A percentile compares a stretch with the other conserved stretches of the same genome.
Conservation (phyloP, 2,888 invertebrate genomes). For the Adelphocoris suturalis region DNA sequence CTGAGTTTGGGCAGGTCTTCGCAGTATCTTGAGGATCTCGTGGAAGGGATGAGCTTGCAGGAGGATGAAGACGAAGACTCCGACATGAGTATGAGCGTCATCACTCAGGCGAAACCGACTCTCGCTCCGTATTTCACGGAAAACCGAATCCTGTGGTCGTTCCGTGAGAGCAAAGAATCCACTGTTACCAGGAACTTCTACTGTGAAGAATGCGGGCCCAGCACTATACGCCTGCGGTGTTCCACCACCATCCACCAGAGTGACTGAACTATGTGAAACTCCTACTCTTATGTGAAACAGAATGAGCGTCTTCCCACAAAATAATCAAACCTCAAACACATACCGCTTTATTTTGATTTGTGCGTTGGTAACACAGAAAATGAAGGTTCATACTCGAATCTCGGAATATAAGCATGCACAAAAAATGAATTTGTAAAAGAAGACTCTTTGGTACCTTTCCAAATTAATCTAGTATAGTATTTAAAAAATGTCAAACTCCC, state of each 20-base stretch:
- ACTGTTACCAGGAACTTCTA: neutral
- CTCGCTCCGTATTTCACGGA: neutral
- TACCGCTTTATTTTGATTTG: too few relatives aligned
- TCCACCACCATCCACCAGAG: neutral
- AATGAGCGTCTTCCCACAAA: neutral
- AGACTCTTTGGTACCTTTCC: too few relatives aligned
- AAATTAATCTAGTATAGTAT: too few relatives aligned
- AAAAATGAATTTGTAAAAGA: too few relatives aligned
- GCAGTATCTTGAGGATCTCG: neutral
- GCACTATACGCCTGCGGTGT: neutral
- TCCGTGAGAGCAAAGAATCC: neutral
- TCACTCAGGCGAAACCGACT: conserved; percentile 15
- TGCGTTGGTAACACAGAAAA: too few relatives aligned
- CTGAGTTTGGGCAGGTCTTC: conserved; percentile 3
- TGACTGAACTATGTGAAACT: neutral
- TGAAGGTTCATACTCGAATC: too few relatives aligned
- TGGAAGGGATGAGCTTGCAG: neutral
- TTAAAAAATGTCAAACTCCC: too few relatives aligned
- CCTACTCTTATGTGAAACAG: neutral
- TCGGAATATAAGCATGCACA: too few relatives aligned
- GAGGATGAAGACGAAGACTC: neutral
- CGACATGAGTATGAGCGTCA: neutral
- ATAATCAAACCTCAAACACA: neutral
- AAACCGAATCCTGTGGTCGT: neutral
- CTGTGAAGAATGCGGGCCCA: neutral